phyloP scores from a whole-genome alignment of 2,797 vertebrate genomes.

The Cirrhinus mrigala region DNA sequence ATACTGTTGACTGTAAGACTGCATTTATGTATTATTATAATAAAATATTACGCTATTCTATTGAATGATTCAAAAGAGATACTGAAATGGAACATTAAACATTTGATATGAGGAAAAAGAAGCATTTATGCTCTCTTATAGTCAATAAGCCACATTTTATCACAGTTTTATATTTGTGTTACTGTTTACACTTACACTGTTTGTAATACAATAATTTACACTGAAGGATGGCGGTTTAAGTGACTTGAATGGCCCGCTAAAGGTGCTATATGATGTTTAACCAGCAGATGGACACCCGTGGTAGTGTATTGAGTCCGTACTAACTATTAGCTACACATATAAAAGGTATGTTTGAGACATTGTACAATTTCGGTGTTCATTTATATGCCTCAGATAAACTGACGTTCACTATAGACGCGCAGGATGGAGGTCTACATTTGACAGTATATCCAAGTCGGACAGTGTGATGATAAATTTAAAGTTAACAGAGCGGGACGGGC shows the following conservation, averaged over 20 bases:
- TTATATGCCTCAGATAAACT: conserved; percentile 10
- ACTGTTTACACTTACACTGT: not conserved
- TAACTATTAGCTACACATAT: not conserved
- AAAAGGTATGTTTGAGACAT: not conserved
- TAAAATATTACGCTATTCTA: not conserved
- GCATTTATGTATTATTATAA: not conserved
- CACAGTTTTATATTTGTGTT: not conserved
- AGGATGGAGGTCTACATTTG: conserved; percentile 33
- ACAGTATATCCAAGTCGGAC: conserved; percentile 23
- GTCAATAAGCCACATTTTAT: not conserved
- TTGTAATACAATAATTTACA: not conserved
- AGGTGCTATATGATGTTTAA: conserved; percentile 52
- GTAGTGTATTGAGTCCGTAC: not conserved
- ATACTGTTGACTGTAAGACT: not conserved
- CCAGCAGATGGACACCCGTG: conserved; percentile 67
- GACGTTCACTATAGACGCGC: not conserved
- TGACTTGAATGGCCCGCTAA: not conserved
- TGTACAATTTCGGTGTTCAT: not conserved
- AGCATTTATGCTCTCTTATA: not conserved
- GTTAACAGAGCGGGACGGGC: conserved; percentile 40
- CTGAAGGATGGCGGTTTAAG: not conserved
- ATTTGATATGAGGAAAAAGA: not conserved
- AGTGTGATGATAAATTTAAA: conserved; percentile 34
- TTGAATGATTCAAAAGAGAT: not conserved
- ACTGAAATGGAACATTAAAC: not conserved